Evolutionary conservation across 2,888 invertebrate species (phyloP), one percentile per base, ranked within the genome.

Genomic region (Melangyna quadrimaculata): DNA sequence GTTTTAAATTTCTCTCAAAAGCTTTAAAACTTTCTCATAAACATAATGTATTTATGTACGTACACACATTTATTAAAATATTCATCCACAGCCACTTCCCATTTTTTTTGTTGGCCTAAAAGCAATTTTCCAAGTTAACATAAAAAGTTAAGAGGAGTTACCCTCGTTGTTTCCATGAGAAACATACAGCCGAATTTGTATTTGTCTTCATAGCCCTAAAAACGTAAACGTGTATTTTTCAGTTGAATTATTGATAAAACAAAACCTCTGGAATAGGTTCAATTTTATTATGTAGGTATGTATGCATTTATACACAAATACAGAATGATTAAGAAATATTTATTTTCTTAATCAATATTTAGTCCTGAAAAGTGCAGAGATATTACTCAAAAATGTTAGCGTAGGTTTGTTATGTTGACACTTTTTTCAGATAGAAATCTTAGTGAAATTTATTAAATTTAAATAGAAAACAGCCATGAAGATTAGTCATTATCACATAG

Each of bases 231-330:
- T 53, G 35, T 63, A 29, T 37, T 59, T 14, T 59, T 37, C 24
- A 40, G n/a, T 61, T 27, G 55, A 74, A 70, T 78, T 83, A 83
- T 83, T 73, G 83, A 83, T 70, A 83, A 78, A 83, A 83, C 83
- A 82, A 82, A 69, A 45, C 51, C 43, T 19, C 4, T 14, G 59
- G 22, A 67, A 0, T 37, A 29, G 12, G 9, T 19, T 27, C 27
- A 61, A 24, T 10, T 5, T 22, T 22, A 24, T 35, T 0, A 14
- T 2, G 2, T 53, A 59, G n/a, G 17, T 7, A 40, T 5, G 22
- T n/a, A n/a, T n/a, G n/a, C n/a, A n/a, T n/a, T n/a, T n/a, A n/a
- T n/a, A n/a, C n/a, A n/a, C n/a, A n/a, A n/a, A 14, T 3, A 32
- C 19, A 19, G 27, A 32, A 61, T 7, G 35, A 61, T 10, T 29